Evolutionary conservation across 2,113 vertebrate genomes (phyloP).

Genomic region (Apus apus): DNA sequence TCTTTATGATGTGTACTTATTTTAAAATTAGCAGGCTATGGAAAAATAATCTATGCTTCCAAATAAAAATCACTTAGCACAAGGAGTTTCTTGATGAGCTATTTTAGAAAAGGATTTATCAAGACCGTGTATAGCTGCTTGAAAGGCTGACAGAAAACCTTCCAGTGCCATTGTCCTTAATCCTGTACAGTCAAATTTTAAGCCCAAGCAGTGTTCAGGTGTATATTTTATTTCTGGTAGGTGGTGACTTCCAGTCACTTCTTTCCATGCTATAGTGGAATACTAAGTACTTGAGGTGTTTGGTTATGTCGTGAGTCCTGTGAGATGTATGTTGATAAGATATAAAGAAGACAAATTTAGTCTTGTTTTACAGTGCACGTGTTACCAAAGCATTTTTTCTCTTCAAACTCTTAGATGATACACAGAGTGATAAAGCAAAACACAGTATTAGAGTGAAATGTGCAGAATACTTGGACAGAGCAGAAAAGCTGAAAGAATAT

Average conservation of each 20-base stretch:
- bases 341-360: neutral
- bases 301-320: neutral
- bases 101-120: neutral
- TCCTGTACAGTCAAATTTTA: neutral
- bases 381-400: slow-evolving; percentile 18
- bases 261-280: neutral
- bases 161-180: neutral
- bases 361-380: neutral
- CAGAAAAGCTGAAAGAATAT: slow-evolving; percentile 94
- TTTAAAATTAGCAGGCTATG: neutral
- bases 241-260: neutral
- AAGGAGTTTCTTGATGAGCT: neutral
- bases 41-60: neutral
- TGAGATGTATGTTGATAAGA: neutral
- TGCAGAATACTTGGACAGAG: slow-evolving; percentile 92
- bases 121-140: neutral
- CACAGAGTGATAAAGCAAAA: slow-evolving; percentile 93
- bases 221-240: neutral
- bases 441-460: slow-evolving; percentile 92
- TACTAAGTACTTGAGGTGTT: neutral
- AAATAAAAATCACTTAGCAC: neutral
- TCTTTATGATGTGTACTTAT: neutral
- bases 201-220: neutral
- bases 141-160: neutral
- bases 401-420: slow-evolving; percentile 85